phyloP scores from a whole-genome alignment of 2,113 vertebrate genomes.

The Mionectes macconnelli region DNA sequence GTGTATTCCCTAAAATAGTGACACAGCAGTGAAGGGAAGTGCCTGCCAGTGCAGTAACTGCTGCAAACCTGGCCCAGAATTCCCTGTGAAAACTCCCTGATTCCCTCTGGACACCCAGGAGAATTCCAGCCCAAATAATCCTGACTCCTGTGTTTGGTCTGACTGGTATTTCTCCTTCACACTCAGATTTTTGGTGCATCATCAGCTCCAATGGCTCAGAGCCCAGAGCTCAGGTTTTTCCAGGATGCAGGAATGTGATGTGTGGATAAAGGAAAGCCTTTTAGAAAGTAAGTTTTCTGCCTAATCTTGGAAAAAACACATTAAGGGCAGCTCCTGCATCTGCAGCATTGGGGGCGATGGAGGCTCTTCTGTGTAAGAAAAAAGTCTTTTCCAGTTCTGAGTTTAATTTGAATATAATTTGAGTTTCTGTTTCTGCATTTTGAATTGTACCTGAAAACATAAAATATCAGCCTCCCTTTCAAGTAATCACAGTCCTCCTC shows the following conservation, averaged over 20 bases:
- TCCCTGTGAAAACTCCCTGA: neutral
- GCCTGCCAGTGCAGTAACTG: neutral
- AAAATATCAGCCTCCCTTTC: neutral
- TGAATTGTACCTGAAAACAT: neutral
- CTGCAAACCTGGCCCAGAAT: neutral
- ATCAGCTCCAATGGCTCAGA: rapidly evolving
- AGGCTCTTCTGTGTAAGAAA: neutral
- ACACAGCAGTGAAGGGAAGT: neutral
- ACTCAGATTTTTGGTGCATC: neutral
- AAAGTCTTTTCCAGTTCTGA: neutral
- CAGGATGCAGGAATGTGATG: neutral
- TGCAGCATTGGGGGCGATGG: rapidly evolving
- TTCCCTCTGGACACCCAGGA: neutral
- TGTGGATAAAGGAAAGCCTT: neutral
- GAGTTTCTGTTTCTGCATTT: neutral
- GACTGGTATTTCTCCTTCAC: neutral
- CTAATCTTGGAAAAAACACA: neutral
- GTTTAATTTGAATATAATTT: neutral
- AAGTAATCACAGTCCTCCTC: neutral
- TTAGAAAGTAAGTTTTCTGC: rapidly evolving
- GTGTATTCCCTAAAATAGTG: neutral
- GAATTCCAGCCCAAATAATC: neutral
- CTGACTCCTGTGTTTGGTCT: rapidly evolving
- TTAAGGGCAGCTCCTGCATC: neutral
- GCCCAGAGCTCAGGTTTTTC: neutral